These are phyloP conservation scores for Aplysia californica DNA, from an alignment of 1,140 invertebrate species.

Conservation along the genomic window DNA sequence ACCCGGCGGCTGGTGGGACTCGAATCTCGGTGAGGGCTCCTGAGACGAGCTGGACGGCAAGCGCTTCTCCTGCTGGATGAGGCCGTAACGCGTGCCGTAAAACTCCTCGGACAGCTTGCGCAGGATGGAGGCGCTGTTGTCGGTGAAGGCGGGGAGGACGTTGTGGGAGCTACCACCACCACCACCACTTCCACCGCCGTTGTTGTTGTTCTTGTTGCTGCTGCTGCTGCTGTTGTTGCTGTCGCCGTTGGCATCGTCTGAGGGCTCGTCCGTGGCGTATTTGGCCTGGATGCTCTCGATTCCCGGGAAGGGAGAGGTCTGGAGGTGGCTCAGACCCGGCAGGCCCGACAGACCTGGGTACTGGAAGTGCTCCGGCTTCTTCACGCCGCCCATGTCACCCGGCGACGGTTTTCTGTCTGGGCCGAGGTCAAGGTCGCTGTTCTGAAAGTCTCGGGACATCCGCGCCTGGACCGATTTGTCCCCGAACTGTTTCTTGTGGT, in stretches of 20 bases:
- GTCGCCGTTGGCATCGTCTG: not conserved
- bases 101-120: conserved; percentile 72
- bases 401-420: not conserved
- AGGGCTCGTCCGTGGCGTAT: conserved; percentile 34
- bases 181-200: not conserved
- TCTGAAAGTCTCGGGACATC: conserved; percentile 33
- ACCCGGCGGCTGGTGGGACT: too few species aligned
- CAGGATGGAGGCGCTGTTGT: conserved; percentile 75
- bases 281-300: conserved; percentile 40
- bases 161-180: not conserved
- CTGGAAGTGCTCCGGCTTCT: conserved; percentile 1
- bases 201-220: too few species aligned
- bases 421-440: too few species aligned
- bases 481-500: conserved; percentile 27
- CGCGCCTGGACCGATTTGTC: conserved; percentile 40
- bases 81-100: conserved; percentile 36
- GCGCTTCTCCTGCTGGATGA: conserved; percentile 40
- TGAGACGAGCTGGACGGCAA: conserved; percentile 49
- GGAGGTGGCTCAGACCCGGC: not conserved
- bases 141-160: not conserved
- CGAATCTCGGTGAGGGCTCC: conserved; percentile 33
- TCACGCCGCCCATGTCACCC: not conserved
- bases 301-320: conserved; percentile 21
- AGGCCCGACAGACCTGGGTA: too few species aligned
- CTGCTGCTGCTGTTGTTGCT: not conserved